Conservation (phyloP, 2,888 invertebrate species). For the Plusia festucae region DNA sequence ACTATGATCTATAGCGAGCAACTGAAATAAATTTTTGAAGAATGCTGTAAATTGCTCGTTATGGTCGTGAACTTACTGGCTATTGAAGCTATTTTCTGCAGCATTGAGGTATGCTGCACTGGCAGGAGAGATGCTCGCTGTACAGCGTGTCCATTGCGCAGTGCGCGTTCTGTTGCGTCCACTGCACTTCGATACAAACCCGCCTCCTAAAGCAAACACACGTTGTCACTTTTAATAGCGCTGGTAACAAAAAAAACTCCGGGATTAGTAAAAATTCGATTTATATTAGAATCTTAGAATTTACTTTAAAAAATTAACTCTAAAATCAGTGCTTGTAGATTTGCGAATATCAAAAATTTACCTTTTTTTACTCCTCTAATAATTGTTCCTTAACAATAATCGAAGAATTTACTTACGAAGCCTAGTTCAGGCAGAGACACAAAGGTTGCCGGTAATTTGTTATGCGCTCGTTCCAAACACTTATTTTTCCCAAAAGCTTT, state of each 20-base stretch:
- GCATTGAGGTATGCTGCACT: slow-evolving; percentile 16
- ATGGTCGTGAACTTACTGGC: slow-evolving; percentile 30
- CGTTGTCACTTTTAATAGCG: neutral
- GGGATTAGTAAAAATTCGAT: neutral
- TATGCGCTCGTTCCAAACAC: slow-evolving; percentile 20
- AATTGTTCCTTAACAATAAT: neutral
- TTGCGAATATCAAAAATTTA: too few species aligned
- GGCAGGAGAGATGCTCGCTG: slow-evolving; percentile 15
- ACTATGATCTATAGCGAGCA: too few species aligned
- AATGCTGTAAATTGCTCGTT: too few species aligned
- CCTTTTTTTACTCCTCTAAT: neutral
- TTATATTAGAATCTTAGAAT: too few species aligned
- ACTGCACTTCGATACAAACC: slow-evolving; percentile 27
- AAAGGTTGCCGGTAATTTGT: slow-evolving; percentile 32
- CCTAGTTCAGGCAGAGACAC: slow-evolving; percentile 37
- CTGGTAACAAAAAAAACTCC: neutral
- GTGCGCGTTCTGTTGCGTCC: slow-evolving; percentile 33
- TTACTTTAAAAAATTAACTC: too few species aligned
- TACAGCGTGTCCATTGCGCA: slow-evolving; percentile 10
- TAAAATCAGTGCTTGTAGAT: too few species aligned
- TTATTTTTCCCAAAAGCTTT: slow-evolving; percentile 27
- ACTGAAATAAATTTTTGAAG: too few species aligned
- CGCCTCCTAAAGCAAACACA: slow-evolving; percentile 13
- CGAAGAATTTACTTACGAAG: slow-evolving; percentile 20
- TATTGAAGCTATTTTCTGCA: slow-evolving; percentile 33